Evolutionary conservation across 1,140 invertebrate genomes (phyloP).

Genomic region (Drosophila navojoa): DNA sequence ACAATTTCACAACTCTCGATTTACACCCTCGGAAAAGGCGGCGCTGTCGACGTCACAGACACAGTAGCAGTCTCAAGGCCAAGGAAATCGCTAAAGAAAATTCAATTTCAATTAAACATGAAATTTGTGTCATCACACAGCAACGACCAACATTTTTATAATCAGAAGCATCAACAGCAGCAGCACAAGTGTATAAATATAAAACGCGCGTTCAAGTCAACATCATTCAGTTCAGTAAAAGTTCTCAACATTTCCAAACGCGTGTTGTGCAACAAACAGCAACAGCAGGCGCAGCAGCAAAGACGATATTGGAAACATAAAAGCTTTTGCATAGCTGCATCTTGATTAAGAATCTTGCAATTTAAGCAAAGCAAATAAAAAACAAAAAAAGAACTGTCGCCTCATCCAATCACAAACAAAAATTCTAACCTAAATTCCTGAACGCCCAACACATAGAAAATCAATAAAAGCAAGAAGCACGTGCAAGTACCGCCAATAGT

Average conservation of each 20-base stretch:
- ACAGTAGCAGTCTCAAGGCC: constrained; percentile 43
- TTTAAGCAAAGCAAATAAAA: constrained; percentile 24
- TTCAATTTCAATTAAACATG: constrained; percentile 81
- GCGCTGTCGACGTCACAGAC: constrained; percentile 39
- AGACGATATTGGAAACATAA: constrained; percentile 82
- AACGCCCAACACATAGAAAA: constrained; percentile 30
- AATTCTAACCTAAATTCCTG: constrained; percentile 53
- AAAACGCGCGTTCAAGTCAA: constrained; percentile 50
- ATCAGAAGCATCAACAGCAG: constrained; percentile 36
- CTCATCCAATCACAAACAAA: constrained; percentile 2
- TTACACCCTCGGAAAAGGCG: constrained; percentile 28
- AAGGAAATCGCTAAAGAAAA: constrained; percentile 54
- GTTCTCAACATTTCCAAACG: constrained; percentile 63
- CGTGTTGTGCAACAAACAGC: constrained; percentile 46
- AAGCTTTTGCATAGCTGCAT: constrained; percentile 80
- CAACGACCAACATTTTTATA: constrained; percentile 70
- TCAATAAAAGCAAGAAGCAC: constrained; percentile 48
- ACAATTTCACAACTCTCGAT: constrained; percentile 37
- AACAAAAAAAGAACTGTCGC: constrained; percentile 14
- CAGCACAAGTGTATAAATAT: constrained; percentile 62
- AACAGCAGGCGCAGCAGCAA: constrained; percentile 46
- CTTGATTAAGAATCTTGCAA: constrained; percentile 63
- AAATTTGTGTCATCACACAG: constrained; percentile 82
- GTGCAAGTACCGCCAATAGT: constrained; percentile 48
- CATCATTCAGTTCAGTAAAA: constrained; percentile 60